Conservation (phyloP, 2,888 invertebrate genomes). For the Dicycla oo region DNA sequence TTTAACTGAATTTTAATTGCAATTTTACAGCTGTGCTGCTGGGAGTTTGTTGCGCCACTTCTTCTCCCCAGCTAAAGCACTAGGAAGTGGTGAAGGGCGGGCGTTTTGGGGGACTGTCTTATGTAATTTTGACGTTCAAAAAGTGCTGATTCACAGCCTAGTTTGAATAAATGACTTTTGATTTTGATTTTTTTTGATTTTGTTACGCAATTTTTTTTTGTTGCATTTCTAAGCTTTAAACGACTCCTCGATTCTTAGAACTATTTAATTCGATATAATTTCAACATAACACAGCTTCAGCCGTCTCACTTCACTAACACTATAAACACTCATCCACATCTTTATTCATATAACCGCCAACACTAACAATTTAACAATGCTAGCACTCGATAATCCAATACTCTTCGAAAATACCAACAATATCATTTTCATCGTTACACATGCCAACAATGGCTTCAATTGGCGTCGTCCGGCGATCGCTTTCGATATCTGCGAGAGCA, state of each 20-base stretch:
- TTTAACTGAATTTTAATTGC: too few species aligned
- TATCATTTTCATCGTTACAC: slow-evolving; percentile 56
- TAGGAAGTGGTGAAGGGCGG: too few species aligned
- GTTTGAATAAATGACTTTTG: too few species aligned
- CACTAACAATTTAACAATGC: slow-evolving; percentile 32
- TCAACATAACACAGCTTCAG: background rate
- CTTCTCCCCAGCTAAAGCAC: too few species aligned
- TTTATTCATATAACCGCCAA: slow-evolving; percentile 10
- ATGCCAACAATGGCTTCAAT: slow-evolving; percentile 64
- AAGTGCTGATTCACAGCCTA: too few species aligned
- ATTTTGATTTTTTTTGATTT: too few species aligned
- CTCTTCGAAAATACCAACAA: slow-evolving; percentile 55
- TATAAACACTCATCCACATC: background rate
- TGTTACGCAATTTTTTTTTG: too few species aligned
- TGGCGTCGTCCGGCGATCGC: slow-evolving; percentile 72
- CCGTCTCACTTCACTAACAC: background rate
- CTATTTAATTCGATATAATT: background rate
- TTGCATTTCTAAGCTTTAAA: background rate
- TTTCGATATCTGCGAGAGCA: slow-evolving; percentile 68
- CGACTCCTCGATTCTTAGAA: background rate
- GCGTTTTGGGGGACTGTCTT: too few species aligned
- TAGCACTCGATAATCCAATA: slow-evolving; percentile 53
- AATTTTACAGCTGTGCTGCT: too few species aligned
- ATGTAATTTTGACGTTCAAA: too few species aligned
- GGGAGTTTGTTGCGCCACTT: too few species aligned